Evolutionary conservation across 2,888 invertebrate genomes (phyloP), one percentile per base, ranked within the genome.

Genomic region (Cinara cedri): DNA sequence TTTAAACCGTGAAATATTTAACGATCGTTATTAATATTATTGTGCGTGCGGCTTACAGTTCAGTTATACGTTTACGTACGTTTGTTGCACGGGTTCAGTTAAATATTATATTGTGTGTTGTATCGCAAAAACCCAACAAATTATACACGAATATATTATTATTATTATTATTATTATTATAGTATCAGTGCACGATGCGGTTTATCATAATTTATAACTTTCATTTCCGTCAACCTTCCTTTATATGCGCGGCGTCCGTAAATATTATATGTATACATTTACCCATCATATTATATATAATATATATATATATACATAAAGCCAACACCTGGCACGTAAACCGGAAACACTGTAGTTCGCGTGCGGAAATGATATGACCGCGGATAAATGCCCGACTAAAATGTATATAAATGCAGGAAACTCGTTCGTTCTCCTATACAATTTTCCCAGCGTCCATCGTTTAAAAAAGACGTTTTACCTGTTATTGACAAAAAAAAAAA

Each of bases 121-220:
- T n/a, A 19, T 21, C 21, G 21, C 46, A 21, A 65, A 46, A 46
- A 21, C 65, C 6, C 6, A 68, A 68, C 26, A 26, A 51, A 68
- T 68, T 51, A 51, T 19, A n/a, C n/a, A 11, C 26, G 26, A 9
- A n/a, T n/a, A 21, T 46, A 70, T 3, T 46, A 34, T 8, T 16
- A 14, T 16, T 65, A 42, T 71, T 21, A 19, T 6, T n/a, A n/a
- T n/a, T 34, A 34, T 34, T 34, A 34, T 34, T 34, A 4, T 34
- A 6, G 6, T 34, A 34, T 34, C 34, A 6, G 34, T 34, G 34
- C 11, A 14, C n/a, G n/a, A 60, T 46, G 60, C 26, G 46, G 46
- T 72, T 49, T 26, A 72, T 60, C 46, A 72, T 72, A 60, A 72
- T 72, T 72, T 46, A 72, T 72, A 72, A 60, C 72, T 60, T 72